These are phyloP conservation scores for Lordiphosa collinella DNA, from an alignment of 1,140 invertebrate species.

Conservation along the genomic window DNA sequence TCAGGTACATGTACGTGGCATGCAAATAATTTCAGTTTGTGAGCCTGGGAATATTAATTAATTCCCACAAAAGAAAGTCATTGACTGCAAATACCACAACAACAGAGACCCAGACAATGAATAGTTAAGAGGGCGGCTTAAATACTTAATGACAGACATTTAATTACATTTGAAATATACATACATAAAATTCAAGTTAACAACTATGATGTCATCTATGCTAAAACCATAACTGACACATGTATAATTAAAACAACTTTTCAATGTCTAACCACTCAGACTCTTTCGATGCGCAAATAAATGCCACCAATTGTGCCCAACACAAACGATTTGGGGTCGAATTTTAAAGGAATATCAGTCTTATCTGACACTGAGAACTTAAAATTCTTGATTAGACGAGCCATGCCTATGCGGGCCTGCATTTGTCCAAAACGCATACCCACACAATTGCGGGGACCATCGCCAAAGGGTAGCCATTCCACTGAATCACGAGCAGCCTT, in stretches of 20 bases:
- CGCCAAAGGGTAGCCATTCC: conserved; percentile 84
- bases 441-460: conserved; percentile 81
- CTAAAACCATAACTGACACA: not conserved
- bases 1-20: conserved; percentile 18
- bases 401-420: conserved; percentile 78
- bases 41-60: conserved; percentile 42
- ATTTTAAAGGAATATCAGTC: conserved; percentile 36
- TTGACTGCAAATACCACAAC: conserved; percentile 16
- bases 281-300: not conserved
- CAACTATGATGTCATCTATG: not conserved
- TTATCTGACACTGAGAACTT: conserved; percentile 53
- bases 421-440: conserved; percentile 80
- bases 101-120: not conserved
- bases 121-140: too few relatives aligned
- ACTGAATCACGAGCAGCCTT: conserved; percentile 76
- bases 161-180: too few relatives aligned
- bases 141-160: too few relatives aligned
- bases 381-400: conserved; percentile 74
- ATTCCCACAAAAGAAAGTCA: conserved; percentile 25
- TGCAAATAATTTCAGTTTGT: conserved; percentile 33
- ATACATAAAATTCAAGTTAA: too few relatives aligned
- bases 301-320: conserved; percentile 27
- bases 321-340: conserved; percentile 28
- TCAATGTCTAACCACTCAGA: conserved; percentile 1
- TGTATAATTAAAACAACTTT: conserved; percentile 4